Base-by-base conservation (phyloP, 2,113 vertebrate genomes). In the Calyptommatus sinebrachiatus region DNA sequence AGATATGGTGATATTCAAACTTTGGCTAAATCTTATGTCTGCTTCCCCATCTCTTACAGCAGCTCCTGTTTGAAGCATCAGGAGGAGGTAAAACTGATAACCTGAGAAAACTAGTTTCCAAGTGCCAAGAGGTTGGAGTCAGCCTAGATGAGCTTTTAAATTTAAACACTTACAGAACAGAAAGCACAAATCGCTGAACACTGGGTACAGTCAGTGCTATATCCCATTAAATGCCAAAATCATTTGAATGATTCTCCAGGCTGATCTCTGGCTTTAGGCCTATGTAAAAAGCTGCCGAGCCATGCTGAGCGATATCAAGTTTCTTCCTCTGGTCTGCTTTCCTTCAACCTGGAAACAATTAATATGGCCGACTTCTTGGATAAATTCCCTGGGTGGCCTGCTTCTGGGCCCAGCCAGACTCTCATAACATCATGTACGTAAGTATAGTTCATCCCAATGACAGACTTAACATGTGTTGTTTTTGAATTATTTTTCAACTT, bases 381-480 rank as follows among this genome's bases (percentile, higher is more conserved):
- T 93, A 95, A 94, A 95, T 95, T 96, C 93, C 94, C 91, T 94
- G 89, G 92, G 90, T 93, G 94, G 95, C 93, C 94, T 95, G 88
- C 85, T 92, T 94, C 93, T 94, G 90, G 95, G 95, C 95, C 93
- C 96, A 95, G 91, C 95, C 92, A 95, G 96, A 95, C 94, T 96
- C 95, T 92, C 94, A 94, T 95, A 95, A 94, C 96, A 81, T 95
- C 97, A 92, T 95, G 92, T 96, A 97, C 97, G 98, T 99, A 99
- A 99, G 98, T 99, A 99, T 99, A 91, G 96, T 95, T 94, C 95
- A 96, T 97, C 95, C 95, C 95, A 96, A 95, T 97, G 96, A 95
- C 94, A 94, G 95, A 95, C 94, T 70, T 75, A 70, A 70, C 67
- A 80, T 90, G 91, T 93, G 94, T 94, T 92, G 93, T 94, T 90